phyloP scores from a whole-genome alignment of 1,140 invertebrate species.

The Eurosta solidaginis region DNA sequence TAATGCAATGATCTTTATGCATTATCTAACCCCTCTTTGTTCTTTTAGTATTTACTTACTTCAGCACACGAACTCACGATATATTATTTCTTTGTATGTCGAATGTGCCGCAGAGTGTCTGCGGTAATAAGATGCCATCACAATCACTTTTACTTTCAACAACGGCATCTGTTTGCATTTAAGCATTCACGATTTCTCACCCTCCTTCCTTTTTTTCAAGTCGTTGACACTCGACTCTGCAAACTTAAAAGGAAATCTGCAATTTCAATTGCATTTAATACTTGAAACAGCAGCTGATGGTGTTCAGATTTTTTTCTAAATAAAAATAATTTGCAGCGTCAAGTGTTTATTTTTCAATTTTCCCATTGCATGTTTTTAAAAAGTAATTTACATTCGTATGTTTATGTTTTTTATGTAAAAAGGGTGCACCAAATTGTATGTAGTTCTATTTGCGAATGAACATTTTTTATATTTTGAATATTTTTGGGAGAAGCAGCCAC shows the following conservation, averaged over 20 bases:
- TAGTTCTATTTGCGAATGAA: no score
- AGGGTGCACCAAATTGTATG: no score
- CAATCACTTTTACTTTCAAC: slow-evolving; percentile 17
- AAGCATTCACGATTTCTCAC: neutral
- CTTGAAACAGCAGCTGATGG: neutral
- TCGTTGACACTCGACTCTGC: neutral
- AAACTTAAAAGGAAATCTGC: neutral
- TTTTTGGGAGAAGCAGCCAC: no score
- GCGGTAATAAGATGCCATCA: slow-evolving; percentile 22
- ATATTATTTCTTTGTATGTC: neutral
- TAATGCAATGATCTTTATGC: neutral
- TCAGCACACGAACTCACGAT: no score
- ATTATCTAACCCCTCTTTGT: neutral
- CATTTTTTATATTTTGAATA: no score
- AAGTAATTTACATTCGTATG: no score
- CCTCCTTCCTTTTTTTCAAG: neutral
- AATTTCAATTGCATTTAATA: neutral
- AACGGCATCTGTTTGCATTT: slow-evolving; percentile 9
- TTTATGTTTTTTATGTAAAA: no score
- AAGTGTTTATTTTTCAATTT: no score
- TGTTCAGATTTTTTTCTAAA: neutral
- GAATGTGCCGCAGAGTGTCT: neutral
- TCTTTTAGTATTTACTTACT: neutral
- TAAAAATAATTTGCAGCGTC: neutral
- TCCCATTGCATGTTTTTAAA: neutral